A percentile compares a stretch with the other conserved stretches of the same genome.
Evolutionary conservation across 2,888 invertebrate genomes (phyloP).

Genomic region (Oscheius sp.): DNA sequence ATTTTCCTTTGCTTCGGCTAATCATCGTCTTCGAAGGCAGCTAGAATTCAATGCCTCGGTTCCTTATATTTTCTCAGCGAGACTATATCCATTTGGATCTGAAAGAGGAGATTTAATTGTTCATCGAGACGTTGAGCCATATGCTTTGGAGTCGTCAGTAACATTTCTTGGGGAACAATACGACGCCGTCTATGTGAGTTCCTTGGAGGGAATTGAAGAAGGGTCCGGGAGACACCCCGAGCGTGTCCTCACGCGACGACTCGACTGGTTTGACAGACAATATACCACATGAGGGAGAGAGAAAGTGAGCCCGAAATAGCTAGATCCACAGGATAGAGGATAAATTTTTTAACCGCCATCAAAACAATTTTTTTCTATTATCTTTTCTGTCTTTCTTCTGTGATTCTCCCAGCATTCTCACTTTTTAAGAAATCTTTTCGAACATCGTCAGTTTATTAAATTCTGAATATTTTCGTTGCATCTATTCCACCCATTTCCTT

Average conservation of each 20-base stretch:
- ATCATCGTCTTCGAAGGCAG: constrained; percentile 4
- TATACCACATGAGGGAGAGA: too few relatives aligned
- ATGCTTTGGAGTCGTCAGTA: constrained; percentile 58
- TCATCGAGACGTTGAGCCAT: constrained; percentile 37
- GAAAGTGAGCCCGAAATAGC: too few relatives aligned
- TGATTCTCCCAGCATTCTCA: too few relatives aligned
- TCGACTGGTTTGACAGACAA: constrained; percentile 31
- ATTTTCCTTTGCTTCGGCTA: neutral
- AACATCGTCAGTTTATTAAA: too few relatives aligned
- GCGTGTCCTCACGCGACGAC: constrained; percentile 31
- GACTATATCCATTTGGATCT: constrained; percentile 68
- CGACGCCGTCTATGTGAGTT: constrained; percentile 63
- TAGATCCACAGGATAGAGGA: too few relatives aligned
- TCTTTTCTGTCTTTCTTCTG: too few relatives aligned
- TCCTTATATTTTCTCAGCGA: constrained; percentile 69
- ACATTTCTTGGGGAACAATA: constrained; percentile 60
- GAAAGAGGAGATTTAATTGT: constrained; percentile 54
- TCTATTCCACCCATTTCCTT: too few relatives aligned
- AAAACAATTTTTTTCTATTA: too few relatives aligned
- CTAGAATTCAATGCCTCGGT: constrained; percentile 63
- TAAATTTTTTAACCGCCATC: too few relatives aligned
- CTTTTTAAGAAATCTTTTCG: too few relatives aligned
- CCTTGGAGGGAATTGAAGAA: neutral
- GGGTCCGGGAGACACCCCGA: neutral
- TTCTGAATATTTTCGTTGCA: too few relatives aligned